Conservation (phyloP, 2,888 invertebrate genomes). For the Trachelus iudaicus region DNA sequence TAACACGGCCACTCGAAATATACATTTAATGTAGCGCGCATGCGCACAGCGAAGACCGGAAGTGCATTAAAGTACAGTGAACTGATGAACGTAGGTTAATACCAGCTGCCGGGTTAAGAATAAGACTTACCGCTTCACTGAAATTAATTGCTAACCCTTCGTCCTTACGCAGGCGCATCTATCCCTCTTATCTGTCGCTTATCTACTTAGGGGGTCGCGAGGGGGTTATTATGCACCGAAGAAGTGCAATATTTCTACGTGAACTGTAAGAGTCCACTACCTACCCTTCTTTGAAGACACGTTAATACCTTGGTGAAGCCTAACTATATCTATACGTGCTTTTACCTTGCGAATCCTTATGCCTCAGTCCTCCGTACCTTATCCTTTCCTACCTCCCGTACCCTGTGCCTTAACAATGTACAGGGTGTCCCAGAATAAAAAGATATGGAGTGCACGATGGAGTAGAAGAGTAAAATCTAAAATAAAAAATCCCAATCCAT, state of each 20-base stretch:
- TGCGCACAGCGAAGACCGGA: not conserved
- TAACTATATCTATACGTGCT: not conserved
- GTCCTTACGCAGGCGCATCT: not conserved
- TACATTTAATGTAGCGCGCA: not conserved
- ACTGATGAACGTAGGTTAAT: not conserved
- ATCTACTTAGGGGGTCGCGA: not conserved
- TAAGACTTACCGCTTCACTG: not conserved
- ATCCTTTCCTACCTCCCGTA: too few species aligned
- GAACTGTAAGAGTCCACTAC: not conserved
- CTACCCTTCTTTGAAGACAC: not conserved
- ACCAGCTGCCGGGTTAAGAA: not conserved
- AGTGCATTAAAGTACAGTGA: not conserved
- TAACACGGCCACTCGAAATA: not conserved
- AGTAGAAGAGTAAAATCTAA: too few species aligned
- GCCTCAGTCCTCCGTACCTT: not conserved
- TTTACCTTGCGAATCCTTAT: not conserved
- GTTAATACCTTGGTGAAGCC: not conserved
- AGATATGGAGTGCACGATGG: too few species aligned
- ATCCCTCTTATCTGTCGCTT: not conserved
- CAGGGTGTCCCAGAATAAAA: too few species aligned
- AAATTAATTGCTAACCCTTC: not conserved
- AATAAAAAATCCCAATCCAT: too few species aligned
- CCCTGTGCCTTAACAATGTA: not conserved
- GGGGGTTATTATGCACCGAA: not conserved
- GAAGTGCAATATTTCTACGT: not conserved